A percentile compares a stretch with the other conserved stretches of the same genome.
Evolutionary conservation across 2,113 vertebrate species (phyloP).

Genomic region (Scomber colias): DNA sequence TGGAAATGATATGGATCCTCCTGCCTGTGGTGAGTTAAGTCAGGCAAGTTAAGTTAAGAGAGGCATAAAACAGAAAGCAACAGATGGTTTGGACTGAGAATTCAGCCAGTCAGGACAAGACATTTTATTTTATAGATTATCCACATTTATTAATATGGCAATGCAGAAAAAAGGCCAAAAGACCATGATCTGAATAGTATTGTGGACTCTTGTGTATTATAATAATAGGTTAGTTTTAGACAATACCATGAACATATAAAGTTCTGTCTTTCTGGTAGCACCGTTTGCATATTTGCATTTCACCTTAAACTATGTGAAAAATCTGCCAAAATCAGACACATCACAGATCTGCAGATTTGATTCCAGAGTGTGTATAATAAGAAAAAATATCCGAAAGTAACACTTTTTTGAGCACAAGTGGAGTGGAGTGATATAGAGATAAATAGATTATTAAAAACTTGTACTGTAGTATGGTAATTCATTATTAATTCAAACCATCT

Average conservation of each 20-base stretch:
- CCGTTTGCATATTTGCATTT: background rate
- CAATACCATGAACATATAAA: background rate
- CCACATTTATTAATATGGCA: conserved; percentile 4
- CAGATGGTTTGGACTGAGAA: conserved; percentile 53
- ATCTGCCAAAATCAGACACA: background rate
- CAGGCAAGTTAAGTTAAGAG: conserved; percentile 57
- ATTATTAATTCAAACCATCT: too few relatives aligned
- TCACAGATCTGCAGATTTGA: background rate
- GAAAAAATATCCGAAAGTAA: too few relatives aligned
- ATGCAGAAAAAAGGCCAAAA: background rate
- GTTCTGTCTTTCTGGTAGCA: background rate
- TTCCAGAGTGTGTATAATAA: background rate
- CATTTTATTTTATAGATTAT: conserved; percentile 30
- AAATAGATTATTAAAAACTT: too few relatives aligned
- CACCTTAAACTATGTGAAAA: background rate
- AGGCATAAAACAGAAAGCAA: conserved; percentile 55
- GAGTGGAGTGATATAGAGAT: too few relatives aligned
- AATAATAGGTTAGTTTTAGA: too few relatives aligned
- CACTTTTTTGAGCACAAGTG: background rate
- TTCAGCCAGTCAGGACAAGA: background rate
- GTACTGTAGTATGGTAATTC: too few relatives aligned
- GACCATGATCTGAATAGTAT: background rate
- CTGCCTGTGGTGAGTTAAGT: conserved; percentile 63
- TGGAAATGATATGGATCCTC: conserved; percentile 64
- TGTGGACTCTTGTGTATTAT: too few relatives aligned